A percentile compares a stretch with the other conserved stretches of the same genome.
Evolutionary conservation across 2,797 vertebrate species (phyloP).

Genomic region (Anolis apletophallus): DNA sequence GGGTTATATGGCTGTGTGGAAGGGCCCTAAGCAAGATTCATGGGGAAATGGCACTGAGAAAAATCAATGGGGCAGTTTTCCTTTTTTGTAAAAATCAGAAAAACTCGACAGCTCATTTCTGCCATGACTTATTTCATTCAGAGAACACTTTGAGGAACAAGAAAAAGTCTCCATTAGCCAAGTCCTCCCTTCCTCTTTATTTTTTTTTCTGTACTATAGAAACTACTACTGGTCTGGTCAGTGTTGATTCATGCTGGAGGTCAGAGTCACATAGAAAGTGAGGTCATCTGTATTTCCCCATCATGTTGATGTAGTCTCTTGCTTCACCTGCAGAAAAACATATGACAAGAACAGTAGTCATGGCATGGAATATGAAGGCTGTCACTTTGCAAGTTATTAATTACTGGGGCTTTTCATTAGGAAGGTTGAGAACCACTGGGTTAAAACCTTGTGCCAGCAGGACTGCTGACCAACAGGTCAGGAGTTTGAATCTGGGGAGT

Average conservation of each 20-base stretch:
- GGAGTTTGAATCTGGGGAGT: too few species aligned
- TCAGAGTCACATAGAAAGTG: not conserved
- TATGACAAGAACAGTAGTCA: not conserved
- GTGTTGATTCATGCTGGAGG: not conserved
- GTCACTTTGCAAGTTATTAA: too few species aligned
- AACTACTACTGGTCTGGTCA: not conserved
- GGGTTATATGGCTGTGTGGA: too few species aligned
- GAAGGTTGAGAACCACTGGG: too few species aligned
- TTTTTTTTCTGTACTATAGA: not conserved
- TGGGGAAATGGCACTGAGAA: not conserved
- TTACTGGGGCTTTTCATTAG: too few species aligned
- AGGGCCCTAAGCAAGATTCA: not conserved
- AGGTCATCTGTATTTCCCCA: not conserved
- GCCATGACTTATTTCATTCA: too few species aligned
- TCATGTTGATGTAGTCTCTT: slow-evolving; percentile 19
- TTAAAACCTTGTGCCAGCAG: too few species aligned
- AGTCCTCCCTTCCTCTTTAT: not conserved
- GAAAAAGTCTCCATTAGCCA: rapidly evolving
- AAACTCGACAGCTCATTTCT: not conserved
- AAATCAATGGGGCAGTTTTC: not conserved
- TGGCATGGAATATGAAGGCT: too few species aligned
- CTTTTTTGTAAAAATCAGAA: not conserved
- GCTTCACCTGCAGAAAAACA: not conserved
- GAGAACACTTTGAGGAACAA: too few species aligned
- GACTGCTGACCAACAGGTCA: too few species aligned